Base-by-base conservation (phyloP, 2,113 vertebrate genomes). In the Chloebia gouldiae region DNA sequence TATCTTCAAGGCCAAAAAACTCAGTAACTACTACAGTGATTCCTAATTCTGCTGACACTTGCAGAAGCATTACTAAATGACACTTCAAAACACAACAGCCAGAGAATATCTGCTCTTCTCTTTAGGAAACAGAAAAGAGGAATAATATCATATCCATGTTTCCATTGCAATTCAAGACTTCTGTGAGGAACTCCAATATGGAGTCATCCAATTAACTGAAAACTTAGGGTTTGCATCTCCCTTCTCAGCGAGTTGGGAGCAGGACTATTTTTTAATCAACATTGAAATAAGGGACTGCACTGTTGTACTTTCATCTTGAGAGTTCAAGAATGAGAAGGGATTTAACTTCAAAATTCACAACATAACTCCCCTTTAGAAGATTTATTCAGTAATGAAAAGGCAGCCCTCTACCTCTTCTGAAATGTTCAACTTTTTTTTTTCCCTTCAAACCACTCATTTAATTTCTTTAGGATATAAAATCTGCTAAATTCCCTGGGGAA, bases 401-500 rank as follows among this genome's bases (percentile, higher is more conserved):
- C 49, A 57, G 65, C 39, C 27, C 33, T 66, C 40, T 59, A 35
- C 44, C 56, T 73, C 84, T 66, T 61, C 85, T 56, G 59, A 61
- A 92, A 85, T 10, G 23, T 89, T 9, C 15, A 44, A 15, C 6
- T 42, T 79, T 75, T 71, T 75, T 71, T 42, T 39, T 10, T 6
- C 49, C 37, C 37, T 86, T 85, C 61, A 82, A 91, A 68, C 10
- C 7, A 42, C 75, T 82, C 8, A 69, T 86, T 92, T 84, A 1
- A 78, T 81, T 92, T 80, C 64, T 91, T 31, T 35, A 90, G 75
- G 59, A 54, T 91, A 69, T 87, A 92, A 94, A 88, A 94, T 89
- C 69, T 89, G 63, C 78, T 35, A 31, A 68, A 65, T 86, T 82
- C 92, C 59, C 85, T 17, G 16, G 59, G 54, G 94, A 80, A 90